These are phyloP conservation scores for Odocoileus hemionus DNA, from an alignment of 2,113 vertebrate species.

Conservation along the genomic window DNA sequence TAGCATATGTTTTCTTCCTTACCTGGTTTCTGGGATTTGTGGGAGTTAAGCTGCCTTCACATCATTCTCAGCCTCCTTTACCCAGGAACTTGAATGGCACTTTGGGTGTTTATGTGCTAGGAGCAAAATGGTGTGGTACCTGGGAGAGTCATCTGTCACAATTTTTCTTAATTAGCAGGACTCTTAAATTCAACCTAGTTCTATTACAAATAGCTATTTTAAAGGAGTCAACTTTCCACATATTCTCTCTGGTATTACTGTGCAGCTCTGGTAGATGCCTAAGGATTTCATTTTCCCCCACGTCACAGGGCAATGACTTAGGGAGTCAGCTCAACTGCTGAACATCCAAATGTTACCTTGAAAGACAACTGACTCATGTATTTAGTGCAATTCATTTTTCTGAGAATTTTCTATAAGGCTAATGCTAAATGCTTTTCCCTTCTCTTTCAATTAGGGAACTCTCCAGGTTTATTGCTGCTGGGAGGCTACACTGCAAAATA, in stretches of 20 bases:
- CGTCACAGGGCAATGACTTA: background rate
- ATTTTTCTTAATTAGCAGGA: background rate
- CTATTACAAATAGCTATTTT: background rate
- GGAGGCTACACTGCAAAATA: slow-evolving; percentile 98
- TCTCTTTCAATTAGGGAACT: slow-evolving; percentile 86
- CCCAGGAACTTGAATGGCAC: background rate
- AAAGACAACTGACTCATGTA: background rate
- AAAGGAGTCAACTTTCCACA: background rate
- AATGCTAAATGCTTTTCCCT: background rate
- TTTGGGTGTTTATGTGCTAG: background rate
- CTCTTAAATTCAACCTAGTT: background rate
- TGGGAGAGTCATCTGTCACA: background rate
- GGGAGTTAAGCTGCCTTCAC: background rate
- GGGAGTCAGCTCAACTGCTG: background rate
- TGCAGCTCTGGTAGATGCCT: background rate
- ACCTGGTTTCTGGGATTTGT: background rate
- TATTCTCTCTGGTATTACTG: background rate
- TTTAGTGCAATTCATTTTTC: background rate
- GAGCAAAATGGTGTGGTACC: background rate
- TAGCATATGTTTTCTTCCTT: background rate
- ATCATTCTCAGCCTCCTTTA: background rate
- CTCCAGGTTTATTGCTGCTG: slow-evolving; percentile 97
- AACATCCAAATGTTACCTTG: background rate
- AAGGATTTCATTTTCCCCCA: background rate
- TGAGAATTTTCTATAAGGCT: background rate